Conservation (phyloP, 2,888 invertebrate genomes). For the Trachelus tabidus region DNA sequence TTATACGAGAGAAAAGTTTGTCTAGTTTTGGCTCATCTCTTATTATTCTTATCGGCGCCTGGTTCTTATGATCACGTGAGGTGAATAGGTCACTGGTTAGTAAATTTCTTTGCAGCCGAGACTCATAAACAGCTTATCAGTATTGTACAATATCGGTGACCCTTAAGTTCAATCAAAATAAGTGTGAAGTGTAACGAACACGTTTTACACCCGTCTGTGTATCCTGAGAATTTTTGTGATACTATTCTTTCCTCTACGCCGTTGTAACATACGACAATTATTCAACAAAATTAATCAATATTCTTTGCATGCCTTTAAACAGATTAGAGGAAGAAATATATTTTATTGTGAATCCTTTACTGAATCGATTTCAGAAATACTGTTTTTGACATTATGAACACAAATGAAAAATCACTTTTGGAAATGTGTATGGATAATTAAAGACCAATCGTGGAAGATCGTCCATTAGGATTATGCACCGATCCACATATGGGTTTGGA, state of each 20-base stretch:
- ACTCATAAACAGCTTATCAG: constrained; percentile 33
- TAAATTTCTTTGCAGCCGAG: constrained; percentile 19
- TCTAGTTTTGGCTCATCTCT: neutral
- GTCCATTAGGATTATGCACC: constrained; percentile 80
- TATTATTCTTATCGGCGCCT: neutral
- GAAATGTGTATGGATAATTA: constrained; percentile 42
- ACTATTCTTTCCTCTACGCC: neutral
- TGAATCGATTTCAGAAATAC: neutral
- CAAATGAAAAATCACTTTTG: neutral
- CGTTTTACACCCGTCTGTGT: neutral
- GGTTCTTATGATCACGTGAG: constrained; percentile 48
- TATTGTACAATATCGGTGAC: constrained; percentile 37
- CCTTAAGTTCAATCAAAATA: constrained; percentile 19
- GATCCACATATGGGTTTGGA: constrained; percentile 71
- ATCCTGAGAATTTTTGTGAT: neutral
- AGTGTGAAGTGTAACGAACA: neutral
- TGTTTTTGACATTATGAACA: neutral
- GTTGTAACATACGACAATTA: neutral
- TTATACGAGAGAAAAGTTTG: neutral
- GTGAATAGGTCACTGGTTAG: constrained; percentile 41
- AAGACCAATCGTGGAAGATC: constrained; percentile 78
- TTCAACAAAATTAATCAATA: neutral
- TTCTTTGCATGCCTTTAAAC: neutral
- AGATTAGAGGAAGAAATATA: neutral
- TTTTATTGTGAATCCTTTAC: neutral